Evolutionary conservation across 2,113 vertebrate genomes (phyloP), one percentile per base, ranked within the genome.

Genomic region (Cynoglossus semilaevis): DNA sequence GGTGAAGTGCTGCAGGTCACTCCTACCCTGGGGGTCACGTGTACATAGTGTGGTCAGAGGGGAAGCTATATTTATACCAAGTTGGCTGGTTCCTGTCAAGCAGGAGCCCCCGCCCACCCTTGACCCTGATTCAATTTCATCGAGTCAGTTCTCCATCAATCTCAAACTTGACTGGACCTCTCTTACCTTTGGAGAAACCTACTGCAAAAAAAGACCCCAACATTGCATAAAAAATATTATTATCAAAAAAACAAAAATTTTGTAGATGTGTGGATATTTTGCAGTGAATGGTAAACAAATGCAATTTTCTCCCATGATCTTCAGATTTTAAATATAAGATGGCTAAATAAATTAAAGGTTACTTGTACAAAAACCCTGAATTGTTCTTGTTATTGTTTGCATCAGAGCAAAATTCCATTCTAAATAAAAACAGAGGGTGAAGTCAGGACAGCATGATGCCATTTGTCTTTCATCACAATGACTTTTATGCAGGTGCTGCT

Each of bases 21-120:
- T 18, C 5, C 58, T 72, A 42, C 36, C 8, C 15, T 11, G 38
- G 38, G 60, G 9, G 66, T 86, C 69, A 75, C 46, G 45, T 76
- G 63, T 58, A 37, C 51, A 60, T 14, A 51, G 70, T 56, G 66
- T 76, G 72, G 63, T 70, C 71, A 70, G 60, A 48, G 38, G 29
- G 22, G 37, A 40, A 72, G 74, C 77, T 90, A 88, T 83, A 88
- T 81, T 85, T 88, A 85, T 53, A 76, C 41, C 56, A 65, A 56
- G 11, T 54, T 62, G 12, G 68, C 65, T 14, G 48, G 41, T 70
- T 74, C 49, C 63, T 64, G 69, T 51, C 75, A 58, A 53, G 58
- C 59, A 63, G 62, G 54, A 71, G 42, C 47, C 54, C 38, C 72
- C 43, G 4, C 66, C 60, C 62, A 59, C 49, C 53, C 17, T 22